phyloP scores from a whole-genome alignment of 2,113 vertebrate genomes.

The Scophthalmus maximus region DNA sequence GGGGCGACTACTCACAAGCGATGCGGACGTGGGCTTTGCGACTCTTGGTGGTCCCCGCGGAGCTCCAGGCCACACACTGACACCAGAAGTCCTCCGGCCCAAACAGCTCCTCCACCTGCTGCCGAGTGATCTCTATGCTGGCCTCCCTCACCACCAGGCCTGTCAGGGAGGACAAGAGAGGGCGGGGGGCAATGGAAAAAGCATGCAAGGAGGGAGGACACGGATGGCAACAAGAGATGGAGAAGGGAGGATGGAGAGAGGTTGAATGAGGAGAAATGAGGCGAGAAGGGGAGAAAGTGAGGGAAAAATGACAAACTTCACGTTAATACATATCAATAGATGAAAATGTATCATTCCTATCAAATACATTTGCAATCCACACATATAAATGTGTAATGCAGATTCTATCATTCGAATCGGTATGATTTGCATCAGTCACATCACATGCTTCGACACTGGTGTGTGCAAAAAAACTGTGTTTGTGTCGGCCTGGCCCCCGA shows the following conservation, averaged over 20 bases:
- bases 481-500: slow-evolving; percentile 45
- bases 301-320: background rate
- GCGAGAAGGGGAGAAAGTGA: background rate
- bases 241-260: too few species aligned
- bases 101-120: slow-evolving; percentile 97
- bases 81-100: slow-evolving; percentile 98
- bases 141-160: slow-evolving; percentile 96
- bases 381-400: background rate
- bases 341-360: slow-evolving; percentile 6
- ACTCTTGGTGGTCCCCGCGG: slow-evolving; percentile 97
- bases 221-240: background rate
- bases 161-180: too few species aligned
- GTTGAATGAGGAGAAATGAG: background rate
- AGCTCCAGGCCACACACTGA: slow-evolving; percentile 99
- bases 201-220: background rate
- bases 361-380: background rate
- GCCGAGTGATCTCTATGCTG: slow-evolving; percentile 97
- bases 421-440: slow-evolving; percentile 6
- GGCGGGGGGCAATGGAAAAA: background rate
- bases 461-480: slow-evolving; percentile 8
- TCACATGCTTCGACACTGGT: slow-evolving; percentile 24
- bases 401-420: slow-evolving; percentile 1
- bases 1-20: slow-evolving; percentile 89
- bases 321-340: background rate
- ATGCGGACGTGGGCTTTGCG: slow-evolving; percentile 97